Percentiles rank a stretch among this genome's conserved stretches.
Conservation (phyloP, 92 coral and sea anemone species). For the Metridium senile region DNA sequence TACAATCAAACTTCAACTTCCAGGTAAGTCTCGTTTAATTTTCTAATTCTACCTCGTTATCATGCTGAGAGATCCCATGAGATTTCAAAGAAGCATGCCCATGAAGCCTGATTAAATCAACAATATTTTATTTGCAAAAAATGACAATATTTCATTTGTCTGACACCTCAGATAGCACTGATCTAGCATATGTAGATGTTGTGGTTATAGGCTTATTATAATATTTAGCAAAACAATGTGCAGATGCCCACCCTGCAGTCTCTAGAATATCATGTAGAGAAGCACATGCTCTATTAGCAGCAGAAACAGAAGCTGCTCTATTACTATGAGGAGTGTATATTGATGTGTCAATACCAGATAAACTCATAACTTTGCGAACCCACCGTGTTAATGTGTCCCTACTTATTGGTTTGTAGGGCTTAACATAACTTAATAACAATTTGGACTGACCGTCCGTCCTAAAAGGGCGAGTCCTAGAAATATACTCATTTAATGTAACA, state of each 20-base stretch:
- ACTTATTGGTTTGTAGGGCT: slow-evolving; percentile 21
- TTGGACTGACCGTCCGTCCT: slow-evolving; percentile 15
- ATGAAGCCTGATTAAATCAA: slow-evolving; percentile 14
- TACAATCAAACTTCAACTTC: background rate
- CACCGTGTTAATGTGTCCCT: slow-evolving; percentile 48
- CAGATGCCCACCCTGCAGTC: slow-evolving; percentile 43
- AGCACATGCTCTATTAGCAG: slow-evolving; percentile 19
- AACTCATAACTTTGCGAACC: slow-evolving; percentile 31
- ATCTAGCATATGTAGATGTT: slow-evolving; percentile 5
- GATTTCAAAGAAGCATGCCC: slow-evolving; percentile 23
- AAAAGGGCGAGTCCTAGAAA: slow-evolving; percentile 14
- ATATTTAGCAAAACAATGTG: slow-evolving; percentile 28
- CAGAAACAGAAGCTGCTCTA: slow-evolving; percentile 27
- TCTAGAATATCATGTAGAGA: slow-evolving; percentile 20
- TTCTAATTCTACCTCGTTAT: background rate
- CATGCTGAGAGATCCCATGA: slow-evolving; percentile 30
- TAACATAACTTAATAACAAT: slow-evolving; percentile 26
- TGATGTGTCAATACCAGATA: slow-evolving; percentile 27
- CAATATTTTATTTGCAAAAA: too few species aligned
- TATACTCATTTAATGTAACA: slow-evolving; percentile 12
- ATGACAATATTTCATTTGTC: too few species aligned
- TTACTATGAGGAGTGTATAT: slow-evolving; percentile 19
- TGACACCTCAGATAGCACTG: slow-evolving; percentile 16
- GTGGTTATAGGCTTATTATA: slow-evolving; percentile 13
- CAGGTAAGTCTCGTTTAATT: background rate